A percentile compares a stretch with the other conserved stretches of the same genome.
These are phyloP conservation scores for Panonychus citri DNA, from an alignment of 1,140 invertebrate species.

Conservation along the genomic window DNA sequence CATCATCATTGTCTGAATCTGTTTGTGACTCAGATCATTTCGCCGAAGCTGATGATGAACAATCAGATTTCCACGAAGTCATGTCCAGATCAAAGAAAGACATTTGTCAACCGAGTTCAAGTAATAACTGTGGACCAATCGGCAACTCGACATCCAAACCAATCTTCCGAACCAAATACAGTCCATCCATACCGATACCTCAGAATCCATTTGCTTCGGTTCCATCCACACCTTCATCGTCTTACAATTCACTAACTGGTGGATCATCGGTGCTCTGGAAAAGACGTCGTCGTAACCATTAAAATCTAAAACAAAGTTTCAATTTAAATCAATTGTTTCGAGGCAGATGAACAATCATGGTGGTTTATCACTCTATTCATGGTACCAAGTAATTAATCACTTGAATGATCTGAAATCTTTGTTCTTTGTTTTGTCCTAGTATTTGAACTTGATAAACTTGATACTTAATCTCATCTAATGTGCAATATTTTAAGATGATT, in stretches of 20 bases:
- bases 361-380: too few species aligned
- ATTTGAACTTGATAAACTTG: too few species aligned
- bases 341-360: too few species aligned
- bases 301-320: too few species aligned
- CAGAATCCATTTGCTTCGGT: not conserved
- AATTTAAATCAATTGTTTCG: too few species aligned
- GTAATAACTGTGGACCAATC: not conserved
- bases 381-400: too few species aligned
- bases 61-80: slow-evolving; percentile 3
- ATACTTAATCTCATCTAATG: too few species aligned
- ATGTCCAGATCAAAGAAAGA: not conserved
- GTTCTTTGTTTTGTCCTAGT: too few species aligned
- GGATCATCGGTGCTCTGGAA: not conserved
- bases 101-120: not conserved
- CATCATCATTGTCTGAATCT: not conserved
- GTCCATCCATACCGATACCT: not conserved
- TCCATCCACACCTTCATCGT: not conserved
- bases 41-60: slow-evolving; percentile 1
- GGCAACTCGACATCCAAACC: not conserved
- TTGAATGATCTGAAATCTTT: too few species aligned
- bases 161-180: not conserved
- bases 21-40: not conserved
- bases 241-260: not conserved
- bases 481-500: too few species aligned
- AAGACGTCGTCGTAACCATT: not conserved